Evolutionary conservation across 2,113 vertebrate species (phyloP), one percentile per base, ranked within the genome.

Genomic region (Nannobrachium achirus): DNA sequence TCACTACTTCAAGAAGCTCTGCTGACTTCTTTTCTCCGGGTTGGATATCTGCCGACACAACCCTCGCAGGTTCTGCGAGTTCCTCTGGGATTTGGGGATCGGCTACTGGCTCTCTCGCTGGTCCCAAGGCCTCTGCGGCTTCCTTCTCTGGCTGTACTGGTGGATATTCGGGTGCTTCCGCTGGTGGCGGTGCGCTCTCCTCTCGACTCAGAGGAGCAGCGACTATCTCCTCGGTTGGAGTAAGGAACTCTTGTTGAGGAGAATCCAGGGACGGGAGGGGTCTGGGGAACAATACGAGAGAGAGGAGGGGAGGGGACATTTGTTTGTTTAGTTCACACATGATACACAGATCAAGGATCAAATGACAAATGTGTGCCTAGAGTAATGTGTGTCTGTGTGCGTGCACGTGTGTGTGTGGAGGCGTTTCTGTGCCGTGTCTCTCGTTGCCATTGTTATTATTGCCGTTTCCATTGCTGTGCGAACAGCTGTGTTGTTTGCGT

Each of bases 221-320:
- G n/a, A n/a, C 70, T 75, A 71, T 33, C 39, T 92, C 92, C 50
- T 89, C 90, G 62, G 81, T 72, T 0, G 90, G 88, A 53, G 84
- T 91, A 11, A 63, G 44, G 85, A 91, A 91, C 73, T 89, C 89
- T 20, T 66, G 72, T 45, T 89, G 80, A 76, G 91, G 88, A 67
- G 84, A 92, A 50, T 88, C 86, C 76, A 93, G 74, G 50, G 75
- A 83, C 60, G 84, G 84, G 73, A 93, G 73, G 40, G 88, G 80
- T 82, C 93, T 94, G 73, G 11, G 65, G 71, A 80, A 75, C 63
- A 80, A 72, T 16, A 67, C 2, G 65, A 78, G 13, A 78, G 53
- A 78, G 52, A 79, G 46, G 57, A 49, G 42, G 63, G 72, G 66
- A 39, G 55, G 56, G 58, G 63, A 63, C 49, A 56, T 13, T 63